Conservation (phyloP, 92 coral and sea anemone species). For the Pocillopora meandrina region DNA sequence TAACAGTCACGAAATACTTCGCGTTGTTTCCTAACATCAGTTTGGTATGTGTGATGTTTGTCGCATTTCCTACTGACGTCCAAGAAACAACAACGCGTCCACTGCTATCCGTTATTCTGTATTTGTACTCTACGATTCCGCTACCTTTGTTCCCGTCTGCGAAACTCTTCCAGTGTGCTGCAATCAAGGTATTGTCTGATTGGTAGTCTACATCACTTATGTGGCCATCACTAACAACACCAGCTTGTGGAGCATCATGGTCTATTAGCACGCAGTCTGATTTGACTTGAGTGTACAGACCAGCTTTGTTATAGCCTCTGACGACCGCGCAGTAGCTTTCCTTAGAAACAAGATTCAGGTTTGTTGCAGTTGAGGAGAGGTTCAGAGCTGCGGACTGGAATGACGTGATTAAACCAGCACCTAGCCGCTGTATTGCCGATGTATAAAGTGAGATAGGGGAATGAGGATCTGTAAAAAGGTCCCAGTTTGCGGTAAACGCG, state of each 20-base stretch:
- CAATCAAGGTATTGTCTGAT: slow-evolving; percentile 59
- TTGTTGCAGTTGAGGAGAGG: slow-evolving; percentile 57
- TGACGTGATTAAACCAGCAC: slow-evolving; percentile 70
- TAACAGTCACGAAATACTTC: slow-evolving; percentile 63
- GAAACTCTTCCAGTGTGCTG: slow-evolving; percentile 89
- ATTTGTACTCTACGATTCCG: slow-evolving; percentile 83
- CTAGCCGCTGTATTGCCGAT: slow-evolving; percentile 74
- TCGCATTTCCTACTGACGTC: slow-evolving; percentile 77
- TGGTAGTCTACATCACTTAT: slow-evolving; percentile 81
- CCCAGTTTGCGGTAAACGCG: slow-evolving; percentile 81
- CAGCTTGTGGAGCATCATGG: slow-evolving; percentile 89
- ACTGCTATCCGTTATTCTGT: slow-evolving; percentile 68
- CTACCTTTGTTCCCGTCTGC: slow-evolving; percentile 87
- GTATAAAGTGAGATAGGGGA: slow-evolving; percentile 72
- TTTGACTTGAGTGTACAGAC: slow-evolving; percentile 69
- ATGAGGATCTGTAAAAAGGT: slow-evolving; percentile 77
- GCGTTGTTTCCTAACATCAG: slow-evolving; percentile 50
- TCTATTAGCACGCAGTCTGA: slow-evolving; percentile 92
- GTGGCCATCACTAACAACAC: slow-evolving; percentile 83
- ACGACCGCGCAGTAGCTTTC: slow-evolving; percentile 87
- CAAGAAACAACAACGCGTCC: slow-evolving; percentile 59
- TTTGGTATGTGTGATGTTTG: slow-evolving; percentile 57
- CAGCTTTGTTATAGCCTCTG: slow-evolving; percentile 84
- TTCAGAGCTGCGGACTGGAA: slow-evolving; percentile 56
- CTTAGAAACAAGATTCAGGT: slow-evolving; percentile 75